phyloP scores from a whole-genome alignment of 2,797 vertebrate genomes.

The Tachyglossus aculeatus region DNA sequence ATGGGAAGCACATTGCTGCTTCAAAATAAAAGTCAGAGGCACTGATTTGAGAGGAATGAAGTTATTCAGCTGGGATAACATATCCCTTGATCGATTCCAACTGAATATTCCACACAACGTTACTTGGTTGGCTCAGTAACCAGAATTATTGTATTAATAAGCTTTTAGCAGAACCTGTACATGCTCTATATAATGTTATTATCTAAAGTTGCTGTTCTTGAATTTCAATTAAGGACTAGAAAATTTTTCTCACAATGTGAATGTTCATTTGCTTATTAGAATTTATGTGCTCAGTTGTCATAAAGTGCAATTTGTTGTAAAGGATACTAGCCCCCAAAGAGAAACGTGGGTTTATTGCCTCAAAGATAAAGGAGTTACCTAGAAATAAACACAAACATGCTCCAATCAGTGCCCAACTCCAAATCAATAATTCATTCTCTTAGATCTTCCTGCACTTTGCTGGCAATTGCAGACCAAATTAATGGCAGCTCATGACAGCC shows the following conservation, averaged over 20 bases:
- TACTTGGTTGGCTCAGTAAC: background rate
- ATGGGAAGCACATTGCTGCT: background rate
- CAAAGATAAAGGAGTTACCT: slow-evolving; percentile 36
- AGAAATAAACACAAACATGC: slow-evolving; percentile 55
- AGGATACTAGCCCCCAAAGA: slow-evolving; percentile 21
- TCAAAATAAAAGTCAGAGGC: background rate
- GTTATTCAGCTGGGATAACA: background rate
- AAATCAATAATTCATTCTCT: slow-evolving; percentile 70
- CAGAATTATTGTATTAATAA: background rate
- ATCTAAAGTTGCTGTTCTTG: background rate
- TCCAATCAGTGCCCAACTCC: slow-evolving; percentile 60
- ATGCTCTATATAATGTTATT: background rate
- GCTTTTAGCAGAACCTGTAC: background rate
- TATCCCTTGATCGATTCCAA: slow-evolving; percentile 1
- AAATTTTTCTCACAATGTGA: background rate
- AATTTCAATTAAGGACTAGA: background rate
- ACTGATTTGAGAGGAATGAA: background rate
- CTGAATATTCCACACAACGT: slow-evolving; percentile 13
- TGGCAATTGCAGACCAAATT: slow-evolving; percentile 61
- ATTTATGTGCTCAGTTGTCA: slow-evolving; percentile 33
- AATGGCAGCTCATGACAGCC: slow-evolving; percentile 34
- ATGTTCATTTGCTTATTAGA: slow-evolving; percentile 19
- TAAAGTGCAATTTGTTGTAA: slow-evolving; percentile 26
- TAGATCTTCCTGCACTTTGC: slow-evolving; percentile 52
- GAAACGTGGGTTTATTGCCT: slow-evolving; percentile 49